phyloP scores from a whole-genome alignment of 2,888 invertebrate genomes.

The Thyatira batis region DNA sequence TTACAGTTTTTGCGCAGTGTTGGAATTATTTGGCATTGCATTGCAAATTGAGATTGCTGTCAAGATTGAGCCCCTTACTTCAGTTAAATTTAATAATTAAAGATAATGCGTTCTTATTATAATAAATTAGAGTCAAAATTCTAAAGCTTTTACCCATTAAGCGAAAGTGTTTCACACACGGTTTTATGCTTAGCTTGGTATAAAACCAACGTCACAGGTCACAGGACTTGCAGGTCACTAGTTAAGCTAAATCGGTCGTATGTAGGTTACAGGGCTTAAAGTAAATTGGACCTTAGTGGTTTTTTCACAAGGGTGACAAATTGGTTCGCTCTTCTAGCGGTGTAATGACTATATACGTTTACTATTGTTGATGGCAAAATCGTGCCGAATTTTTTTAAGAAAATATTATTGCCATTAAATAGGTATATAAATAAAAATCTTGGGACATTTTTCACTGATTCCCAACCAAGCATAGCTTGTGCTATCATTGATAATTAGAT shows the following conservation, averaged over 20 bases:
- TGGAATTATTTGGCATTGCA: too few relatives aligned
- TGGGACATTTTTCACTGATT: too few relatives aligned
- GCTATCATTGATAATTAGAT: too few relatives aligned
- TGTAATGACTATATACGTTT: too few relatives aligned
- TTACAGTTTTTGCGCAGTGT: too few relatives aligned
- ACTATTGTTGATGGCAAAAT: too few relatives aligned
- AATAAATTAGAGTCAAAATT: neutral
- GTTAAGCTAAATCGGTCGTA: constrained; percentile 8
- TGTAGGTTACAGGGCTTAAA: constrained; percentile 3
- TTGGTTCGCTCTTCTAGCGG: neutral
- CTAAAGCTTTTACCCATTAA: neutral
- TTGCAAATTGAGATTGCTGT: too few relatives aligned
- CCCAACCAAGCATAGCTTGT: too few relatives aligned
- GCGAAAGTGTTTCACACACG: constrained; percentile 1
- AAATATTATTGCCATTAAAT: too few relatives aligned
- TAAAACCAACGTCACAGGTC: constrained; percentile 11
- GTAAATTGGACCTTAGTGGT: neutral
- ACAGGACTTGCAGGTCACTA: constrained; percentile 11
- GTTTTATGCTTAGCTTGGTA: neutral
- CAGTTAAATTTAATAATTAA: neutral
- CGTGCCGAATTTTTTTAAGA: too few relatives aligned
- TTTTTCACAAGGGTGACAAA: neutral
- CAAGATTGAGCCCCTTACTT: too few relatives aligned
- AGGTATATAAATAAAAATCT: too few relatives aligned
- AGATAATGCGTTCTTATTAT: neutral